Percentiles rank a stretch among this genome's conserved stretches.
Evolutionary conservation across 2,797 vertebrate genomes (phyloP).

Genomic region (Loriculus beryllinus): DNA sequence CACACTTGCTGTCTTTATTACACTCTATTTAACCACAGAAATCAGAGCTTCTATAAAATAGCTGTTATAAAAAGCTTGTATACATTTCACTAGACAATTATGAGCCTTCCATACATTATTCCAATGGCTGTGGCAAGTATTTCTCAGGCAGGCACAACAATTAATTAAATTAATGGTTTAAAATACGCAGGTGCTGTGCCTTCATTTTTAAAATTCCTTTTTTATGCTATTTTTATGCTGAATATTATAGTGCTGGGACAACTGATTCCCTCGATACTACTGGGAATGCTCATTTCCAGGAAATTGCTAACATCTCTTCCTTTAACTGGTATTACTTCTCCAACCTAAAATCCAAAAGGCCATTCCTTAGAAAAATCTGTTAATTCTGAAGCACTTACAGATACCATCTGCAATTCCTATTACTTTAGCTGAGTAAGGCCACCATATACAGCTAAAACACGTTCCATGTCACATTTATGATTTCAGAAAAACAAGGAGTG

Average conservation of each 20-base stretch:
- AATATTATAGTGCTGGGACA: neutral
- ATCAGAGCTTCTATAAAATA: constrained; percentile 20
- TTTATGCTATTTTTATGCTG: neutral
- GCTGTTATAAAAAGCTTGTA: neutral
- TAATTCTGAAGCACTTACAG: neutral
- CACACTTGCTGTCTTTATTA: constrained; percentile 25
- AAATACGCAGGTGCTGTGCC: neutral
- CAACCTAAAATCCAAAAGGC: neutral
- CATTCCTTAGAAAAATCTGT: neutral
- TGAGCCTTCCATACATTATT: neutral
- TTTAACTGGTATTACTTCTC: neutral
- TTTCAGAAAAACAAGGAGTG: neutral
- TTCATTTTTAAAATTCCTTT: neutral
- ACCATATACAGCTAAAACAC: neutral
- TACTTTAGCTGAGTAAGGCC: neutral
- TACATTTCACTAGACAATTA: constrained; percentile 28
- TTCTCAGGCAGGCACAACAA: neutral
- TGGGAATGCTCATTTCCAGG: neutral
- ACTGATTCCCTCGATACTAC: neutral
- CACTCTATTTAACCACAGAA: neutral
- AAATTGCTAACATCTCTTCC: neutral
- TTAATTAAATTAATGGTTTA: constrained; percentile 36
- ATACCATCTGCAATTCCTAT: neutral
- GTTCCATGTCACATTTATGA: neutral
- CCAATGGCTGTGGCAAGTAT: neutral